Evolutionary conservation across 2,888 invertebrate genomes (phyloP), one percentile per base, ranked within the genome.

Genomic region (Drosophila flavopinicola): DNA sequence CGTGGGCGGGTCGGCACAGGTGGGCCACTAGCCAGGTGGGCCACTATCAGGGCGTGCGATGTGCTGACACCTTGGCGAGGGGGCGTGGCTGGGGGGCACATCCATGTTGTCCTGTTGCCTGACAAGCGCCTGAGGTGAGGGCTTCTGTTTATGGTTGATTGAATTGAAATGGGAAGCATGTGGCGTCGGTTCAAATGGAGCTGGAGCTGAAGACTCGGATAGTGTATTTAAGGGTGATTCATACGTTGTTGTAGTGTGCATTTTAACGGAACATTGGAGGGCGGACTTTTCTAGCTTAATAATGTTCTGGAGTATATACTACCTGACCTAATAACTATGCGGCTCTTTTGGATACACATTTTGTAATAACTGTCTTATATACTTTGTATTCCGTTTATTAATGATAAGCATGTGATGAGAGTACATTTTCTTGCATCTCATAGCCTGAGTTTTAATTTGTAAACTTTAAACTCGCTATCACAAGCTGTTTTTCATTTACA

Each of bases 61-160:
- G 78, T 71, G 67, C 78, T 63, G 66, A 80, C 79, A 83, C 79
- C 84, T 83, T 66, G 38, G 24, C 10, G 20, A 45, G 63, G 15
- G 29, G 79, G 72, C 69, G 66, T 64, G 75, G 60, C 54, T 17
- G 25, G 20, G 44, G 42, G 44, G 58, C 65, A 68, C 44, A 59
- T 56, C 52, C 66, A 61, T 49, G 52, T 33, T 61, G 53, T 59
- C 56, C 32, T n/a, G n/a, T n/a, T n/a, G 53, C 66, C 32, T 77
- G 78, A 66, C 79, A 72, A 47, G 75, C 64, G 52, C 75, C 63
- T 33, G 30, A 37, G 66, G 78, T 65, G 30, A 30, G 59, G 29
- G 52, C 56, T 69, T 45, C 65, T 77, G 66, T 57, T 78, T 51
- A 64, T 70, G 85, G 59, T 77, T 78, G 85, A 78, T 78, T 84